Evolutionary conservation across 2,888 invertebrate species (phyloP), one percentile per base, ranked within the genome.

Genomic region (Autographa pulchrina): DNA sequence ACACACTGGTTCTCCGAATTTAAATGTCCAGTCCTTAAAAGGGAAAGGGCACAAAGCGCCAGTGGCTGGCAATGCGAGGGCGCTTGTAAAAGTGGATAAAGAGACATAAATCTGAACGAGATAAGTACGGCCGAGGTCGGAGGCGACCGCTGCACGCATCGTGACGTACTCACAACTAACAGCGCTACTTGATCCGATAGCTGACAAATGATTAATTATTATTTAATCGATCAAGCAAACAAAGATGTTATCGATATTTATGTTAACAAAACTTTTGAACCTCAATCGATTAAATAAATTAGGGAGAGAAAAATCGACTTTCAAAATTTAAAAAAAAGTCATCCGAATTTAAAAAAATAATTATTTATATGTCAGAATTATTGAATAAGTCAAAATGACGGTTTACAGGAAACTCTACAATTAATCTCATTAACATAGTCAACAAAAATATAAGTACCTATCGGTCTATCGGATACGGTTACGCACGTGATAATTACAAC

Each of bases 81-180:
- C 84, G 80, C 62, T 80, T 72, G 81, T 84, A 83, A 88, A 88
- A 86, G 82, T 87, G 83, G 82, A 84, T 84, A 87, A 86, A 87
- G 82, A 85, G 84, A 85, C 84, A 89, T 88, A 88, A 91, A 91
- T 90, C 89, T 86, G 86, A 84, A 78, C 72, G 82, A 87, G 89
- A 90, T 91, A 90, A 91, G 89, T 88, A 88, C 89, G 90, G 91
- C 88, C 93, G 90, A 93, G 93, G 92, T 89, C 91, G 77, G 70
- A 78, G 75, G 82, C 78, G 75, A 77, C 78, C 77, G 81, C 75
- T 72, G 79, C 80, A 80, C 80, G 81, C 82, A 69, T 77, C 80
- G 81, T 75, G 83, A 82, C 82, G 75, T 35, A 71, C 71, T 74
- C 72, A 72, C 74, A 56, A 14, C 25, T 56, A 13, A 61, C 60